Conservation (phyloP, 53 echinoderm and acorn worm genomes). For the Pentamera pediparva region DNA sequence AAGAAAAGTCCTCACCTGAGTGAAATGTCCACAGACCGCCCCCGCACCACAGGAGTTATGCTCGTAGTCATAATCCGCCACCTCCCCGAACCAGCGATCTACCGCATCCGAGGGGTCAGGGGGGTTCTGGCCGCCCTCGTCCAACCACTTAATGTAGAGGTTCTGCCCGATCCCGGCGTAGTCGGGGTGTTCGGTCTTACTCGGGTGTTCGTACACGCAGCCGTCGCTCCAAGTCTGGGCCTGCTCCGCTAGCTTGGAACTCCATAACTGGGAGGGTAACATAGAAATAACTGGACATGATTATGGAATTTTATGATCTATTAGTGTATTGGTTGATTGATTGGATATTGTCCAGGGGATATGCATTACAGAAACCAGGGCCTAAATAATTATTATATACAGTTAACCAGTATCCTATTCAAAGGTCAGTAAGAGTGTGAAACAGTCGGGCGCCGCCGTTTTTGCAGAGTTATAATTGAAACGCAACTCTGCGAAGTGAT, state of each 20-base stretch:
- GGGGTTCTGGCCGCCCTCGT: background rate
- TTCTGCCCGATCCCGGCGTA: conserved; percentile 6
- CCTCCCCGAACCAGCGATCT: background rate
- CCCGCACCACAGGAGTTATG: background rate
- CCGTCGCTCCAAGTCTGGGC: conserved; percentile 17
- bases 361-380: too few relatives aligned
- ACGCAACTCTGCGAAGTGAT: too few relatives aligned
- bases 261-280: conserved; percentile 23
- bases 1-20: too few relatives aligned
- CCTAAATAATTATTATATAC: too few relatives aligned
- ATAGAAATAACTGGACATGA: too few relatives aligned
- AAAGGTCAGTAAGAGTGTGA: too few relatives aligned
- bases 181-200: background rate
- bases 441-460: too few relatives aligned
- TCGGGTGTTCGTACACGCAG: conserved; percentile 5
- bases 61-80: background rate
- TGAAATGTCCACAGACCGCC: conserved; percentile 14
- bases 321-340: too few relatives aligned
- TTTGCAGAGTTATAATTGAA: too few relatives aligned
- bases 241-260: conserved; percentile 2
- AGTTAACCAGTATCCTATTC: too few relatives aligned
- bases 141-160: conserved; percentile 10
- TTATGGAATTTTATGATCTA: too few relatives aligned
- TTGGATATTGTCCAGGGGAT: too few relatives aligned
- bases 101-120: background rate